Conservation (phyloP, 2,888 invertebrate genomes). For the Aproaerema taeniolella region DNA sequence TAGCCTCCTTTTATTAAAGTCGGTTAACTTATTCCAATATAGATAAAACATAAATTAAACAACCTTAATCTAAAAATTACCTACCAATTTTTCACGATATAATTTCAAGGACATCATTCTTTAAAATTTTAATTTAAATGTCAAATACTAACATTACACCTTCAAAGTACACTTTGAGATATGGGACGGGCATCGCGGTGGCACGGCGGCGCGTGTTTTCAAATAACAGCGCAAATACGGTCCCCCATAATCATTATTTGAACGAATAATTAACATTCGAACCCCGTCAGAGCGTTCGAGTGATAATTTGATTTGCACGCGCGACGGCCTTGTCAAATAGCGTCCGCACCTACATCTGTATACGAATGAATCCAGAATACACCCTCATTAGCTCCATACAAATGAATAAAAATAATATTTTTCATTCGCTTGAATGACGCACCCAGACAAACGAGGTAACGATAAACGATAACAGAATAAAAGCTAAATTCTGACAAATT, state of each 20-base stretch:
- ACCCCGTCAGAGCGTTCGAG: constrained; percentile 43
- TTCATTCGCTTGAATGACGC: constrained; percentile 18
- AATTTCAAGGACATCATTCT: too few species aligned
- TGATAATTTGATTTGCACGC: constrained; percentile 58
- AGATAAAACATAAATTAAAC: too few species aligned
- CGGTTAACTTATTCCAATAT: too few species aligned
- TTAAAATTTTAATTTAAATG: too few species aligned
- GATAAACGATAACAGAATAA: constrained; percentile 18
- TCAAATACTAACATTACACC: too few species aligned
- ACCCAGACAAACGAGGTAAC: constrained; percentile 19
- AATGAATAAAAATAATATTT: constrained; percentile 21
- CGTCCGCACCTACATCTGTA: constrained; percentile 25
- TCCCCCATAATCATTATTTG: constrained; percentile 69
- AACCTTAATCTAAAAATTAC: too few species aligned
- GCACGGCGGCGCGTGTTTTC: constrained; percentile 42
- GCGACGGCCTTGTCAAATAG: constrained; percentile 41
- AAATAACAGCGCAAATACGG: constrained; percentile 55
- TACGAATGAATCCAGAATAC: background rate
- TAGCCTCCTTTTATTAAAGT: too few species aligned
- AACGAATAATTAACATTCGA: constrained; percentile 59
- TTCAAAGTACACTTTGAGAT: background rate
- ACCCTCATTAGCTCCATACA: constrained; percentile 34
- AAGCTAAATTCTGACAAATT: too few species aligned
- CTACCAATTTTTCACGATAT: too few species aligned
- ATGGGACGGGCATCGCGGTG: background rate